A percentile compares a stretch with the other conserved stretches of the same genome.
These are phyloP conservation scores for Struthidea cinerea DNA, from an alignment of 2,113 vertebrate species.

Conservation along the genomic window DNA sequence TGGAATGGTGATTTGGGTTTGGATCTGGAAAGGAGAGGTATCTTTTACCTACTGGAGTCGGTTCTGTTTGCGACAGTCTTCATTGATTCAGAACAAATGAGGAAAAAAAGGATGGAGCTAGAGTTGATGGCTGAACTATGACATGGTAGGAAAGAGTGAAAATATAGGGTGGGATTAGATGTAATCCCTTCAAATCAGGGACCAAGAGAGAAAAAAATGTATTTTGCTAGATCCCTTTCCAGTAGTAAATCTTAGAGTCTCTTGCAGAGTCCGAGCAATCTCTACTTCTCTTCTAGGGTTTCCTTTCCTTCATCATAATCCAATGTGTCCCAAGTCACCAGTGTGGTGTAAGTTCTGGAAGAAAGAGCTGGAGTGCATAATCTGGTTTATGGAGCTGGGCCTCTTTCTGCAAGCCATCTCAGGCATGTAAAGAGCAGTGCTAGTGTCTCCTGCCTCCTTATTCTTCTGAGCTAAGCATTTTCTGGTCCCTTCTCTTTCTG, in stretches of 20 bases:
- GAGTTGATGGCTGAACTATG: not conserved
- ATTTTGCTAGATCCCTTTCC: not conserved
- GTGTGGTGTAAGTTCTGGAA: not conserved
- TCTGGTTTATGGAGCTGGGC: not conserved
- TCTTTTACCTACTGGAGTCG: not conserved
- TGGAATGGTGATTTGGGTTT: not conserved
- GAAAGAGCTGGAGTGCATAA: not conserved
- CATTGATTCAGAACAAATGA: not conserved
- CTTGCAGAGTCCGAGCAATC: not conserved
- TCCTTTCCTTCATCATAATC: not conserved
- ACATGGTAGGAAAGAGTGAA: not conserved
- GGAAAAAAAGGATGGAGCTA: not conserved
- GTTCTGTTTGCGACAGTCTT: not conserved
- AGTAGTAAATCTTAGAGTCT: not conserved
- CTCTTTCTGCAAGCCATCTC: not conserved
- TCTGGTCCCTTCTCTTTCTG: not conserved
- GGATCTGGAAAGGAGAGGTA: not conserved
- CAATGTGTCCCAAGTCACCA: fast-evolving
- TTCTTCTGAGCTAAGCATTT: not conserved
- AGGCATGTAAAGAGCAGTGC: not conserved
- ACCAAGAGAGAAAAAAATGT: not conserved
- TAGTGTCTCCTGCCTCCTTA: not conserved
- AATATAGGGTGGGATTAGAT: not conserved
- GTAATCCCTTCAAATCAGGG: not conserved
- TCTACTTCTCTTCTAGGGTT: not conserved